phyloP scores from a whole-genome alignment of 2,888 invertebrate genomes.

The Lordiphosa fenestrarum region DNA sequence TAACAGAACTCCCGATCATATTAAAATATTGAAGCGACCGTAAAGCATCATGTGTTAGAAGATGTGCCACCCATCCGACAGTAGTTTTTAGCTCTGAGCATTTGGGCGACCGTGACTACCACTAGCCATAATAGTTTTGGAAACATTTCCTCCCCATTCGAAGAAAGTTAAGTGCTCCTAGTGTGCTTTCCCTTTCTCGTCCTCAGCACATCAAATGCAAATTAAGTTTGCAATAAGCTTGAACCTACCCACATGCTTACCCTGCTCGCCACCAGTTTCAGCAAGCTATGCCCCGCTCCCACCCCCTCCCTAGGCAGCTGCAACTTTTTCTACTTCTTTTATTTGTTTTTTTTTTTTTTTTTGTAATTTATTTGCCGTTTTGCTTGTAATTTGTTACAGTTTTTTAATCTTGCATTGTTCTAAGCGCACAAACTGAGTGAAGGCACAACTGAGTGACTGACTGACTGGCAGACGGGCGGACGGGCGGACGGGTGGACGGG shows the following conservation, averaged over 20 bases:
- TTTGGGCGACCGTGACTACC: no score
- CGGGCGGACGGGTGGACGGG: constrained; percentile 12
- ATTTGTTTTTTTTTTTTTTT: constrained; percentile 39
- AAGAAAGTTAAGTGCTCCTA: no score
- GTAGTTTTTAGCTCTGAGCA: no score
- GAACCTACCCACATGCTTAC: constrained; percentile 15
- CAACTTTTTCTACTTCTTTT: constrained; percentile 30
- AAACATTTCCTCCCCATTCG: no score
- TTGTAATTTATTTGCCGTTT: constrained; percentile 71
- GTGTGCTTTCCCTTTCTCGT: not conserved
- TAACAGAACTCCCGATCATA: no score
- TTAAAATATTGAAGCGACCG: no score
- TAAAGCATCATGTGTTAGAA: no score
- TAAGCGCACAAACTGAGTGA: constrained; percentile 44
- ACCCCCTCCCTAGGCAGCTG: constrained; percentile 13
- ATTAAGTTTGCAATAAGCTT: constrained; percentile 24
- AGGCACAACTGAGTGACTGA: constrained; percentile 29
- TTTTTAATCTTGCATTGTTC: constrained; percentile 69
- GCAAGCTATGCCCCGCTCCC: not conserved
- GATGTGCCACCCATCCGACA: no score
- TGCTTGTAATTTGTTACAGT: constrained; percentile 72
- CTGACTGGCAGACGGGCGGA: constrained; percentile 31
- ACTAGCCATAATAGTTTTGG: no score
- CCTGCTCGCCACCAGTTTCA: not conserved
- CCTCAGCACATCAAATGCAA: constrained; percentile 1